Percentiles rank a stretch among this genome's conserved stretches.
Conservation (phyloP, 2,113 vertebrate species). For the Acanthisitta chloris region DNA sequence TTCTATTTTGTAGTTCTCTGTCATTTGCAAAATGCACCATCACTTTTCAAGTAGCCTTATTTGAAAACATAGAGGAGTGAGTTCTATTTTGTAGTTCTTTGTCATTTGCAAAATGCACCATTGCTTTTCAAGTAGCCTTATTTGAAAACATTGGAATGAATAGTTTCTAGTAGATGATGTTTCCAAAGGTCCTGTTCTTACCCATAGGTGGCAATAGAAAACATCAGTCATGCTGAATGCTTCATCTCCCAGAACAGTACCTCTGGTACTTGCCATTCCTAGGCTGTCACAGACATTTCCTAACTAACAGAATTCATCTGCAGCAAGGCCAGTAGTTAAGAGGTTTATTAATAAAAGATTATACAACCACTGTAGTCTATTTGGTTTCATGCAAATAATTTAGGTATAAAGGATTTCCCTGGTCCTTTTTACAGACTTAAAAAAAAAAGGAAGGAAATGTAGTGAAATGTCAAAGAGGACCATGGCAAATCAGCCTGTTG, state of each 20-base stretch:
- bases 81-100: neutral
- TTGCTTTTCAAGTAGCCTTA: neutral
- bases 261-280: neutral
- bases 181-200: neutral
- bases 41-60: neutral
- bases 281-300: neutral
- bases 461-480: neutral
- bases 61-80: neutral
- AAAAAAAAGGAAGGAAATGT: neutral
- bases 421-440: neutral
- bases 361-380: neutral
- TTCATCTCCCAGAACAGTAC: neutral
- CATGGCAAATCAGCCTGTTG: neutral
- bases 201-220: neutral
- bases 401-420: neutral
- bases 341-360: conserved; percentile 46
- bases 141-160: neutral
- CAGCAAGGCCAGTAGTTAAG: neutral
- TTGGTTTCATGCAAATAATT: conserved; percentile 28
- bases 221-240: neutral
- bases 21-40: neutral
- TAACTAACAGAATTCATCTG: neutral
- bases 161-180: neutral
- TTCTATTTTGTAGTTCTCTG: neutral
- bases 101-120: neutral